Base-by-base conservation (phyloP, 2,888 invertebrate genomes). In the Reticulitermes lucifugus region DNA sequence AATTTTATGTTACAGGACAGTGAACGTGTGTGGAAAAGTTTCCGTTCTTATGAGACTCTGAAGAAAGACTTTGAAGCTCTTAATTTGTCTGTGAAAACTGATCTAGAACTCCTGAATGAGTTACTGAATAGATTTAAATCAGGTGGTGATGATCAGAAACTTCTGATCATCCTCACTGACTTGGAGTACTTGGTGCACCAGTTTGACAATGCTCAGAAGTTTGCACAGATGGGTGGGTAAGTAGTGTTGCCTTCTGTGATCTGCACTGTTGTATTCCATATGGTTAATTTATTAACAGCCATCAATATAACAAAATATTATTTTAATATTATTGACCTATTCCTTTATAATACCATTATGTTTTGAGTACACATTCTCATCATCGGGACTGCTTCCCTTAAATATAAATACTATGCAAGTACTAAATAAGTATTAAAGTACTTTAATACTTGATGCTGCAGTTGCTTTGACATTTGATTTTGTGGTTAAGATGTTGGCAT, bases 111-210 rank as follows among this genome's bases (percentile, higher is more conserved):
- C 79, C 91, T 96, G 82, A 90, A 90, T 25, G 92, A 91, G 65
- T 91, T 94, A 83, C 89, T 95, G 41, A 89, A 91, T 51, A 90
- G 93, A 82, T 93, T 94, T 86, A 90, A 92, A 79, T 51, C 46
- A 41, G 79, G 46, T 6, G 41, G n/a, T 35, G 88, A 88, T 55
- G 89, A 90, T 25, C 90, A 91, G 60, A 90, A 91, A 81, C 90
- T 93, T 86, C 87, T 93, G 43, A 90, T 90, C 55, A 91, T 93
- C 87, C 90, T 96, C 59, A 92, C 93, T 83, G 95, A 95, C 89
- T 90, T 96, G 73, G 95, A 95, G 89, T 95, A 94, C 90, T 91
- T 96, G 85, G 92, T 95, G n/a, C 96, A 96, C 90, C 95, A 96
- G 91, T 93, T 94, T 88, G 96, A 96, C 89, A 96, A 96, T 91